Evolutionary conservation across 2,797 vertebrate species (phyloP), one percentile per base, ranked within the genome.

Genomic region (Melanotaenia nigrans): DNA sequence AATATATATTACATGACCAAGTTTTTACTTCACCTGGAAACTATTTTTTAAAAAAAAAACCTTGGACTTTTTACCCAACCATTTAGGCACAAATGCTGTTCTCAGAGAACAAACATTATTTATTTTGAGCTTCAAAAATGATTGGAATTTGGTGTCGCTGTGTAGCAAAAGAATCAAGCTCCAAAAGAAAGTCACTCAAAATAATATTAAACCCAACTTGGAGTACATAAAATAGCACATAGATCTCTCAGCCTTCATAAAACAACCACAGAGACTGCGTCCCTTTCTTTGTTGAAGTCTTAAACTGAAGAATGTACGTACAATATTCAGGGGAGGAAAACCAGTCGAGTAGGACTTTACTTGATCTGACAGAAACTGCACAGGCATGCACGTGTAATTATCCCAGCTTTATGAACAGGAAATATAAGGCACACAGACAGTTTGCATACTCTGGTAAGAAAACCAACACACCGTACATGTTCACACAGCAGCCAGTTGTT

Each of bases 41-140:
- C 35, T 66, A 42, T 54, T 68, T 33, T 57, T 53, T 30, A 3
- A 49, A 71, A 49, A 71, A n/a, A 76, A 58, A 76, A 61, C 25
- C 3, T 32, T 38, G 58, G 45, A 38, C 32, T 42, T 63, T 36
- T 49, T 71, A 54, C 54, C 51, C 11, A 72, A 73, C 54, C 51
- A 35, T 61, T 13, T 45, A 32, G n/a, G 24, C 25, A 45, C 32
- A 82, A 57, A 77, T 71, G 74, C 72, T 24, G 22, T 25, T 53
- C 22, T 49, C 20, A 11, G 47, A 49, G 20, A 49, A n/a, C 2
- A 49, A 49, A 49, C n/a, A 10, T 11, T 2, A 22, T 49, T 49
- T 49, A 49, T 22, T 49, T n/a, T 22, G 20, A 49, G 47, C 47
- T 49, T 49, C 1, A 49, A 49, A 49, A 49, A 49, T 49, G 7